Evolutionary conservation across 2,888 invertebrate genomes (phyloP), one percentile per base, ranked within the genome.

Genomic region (Sphinx pinastri): DNA sequence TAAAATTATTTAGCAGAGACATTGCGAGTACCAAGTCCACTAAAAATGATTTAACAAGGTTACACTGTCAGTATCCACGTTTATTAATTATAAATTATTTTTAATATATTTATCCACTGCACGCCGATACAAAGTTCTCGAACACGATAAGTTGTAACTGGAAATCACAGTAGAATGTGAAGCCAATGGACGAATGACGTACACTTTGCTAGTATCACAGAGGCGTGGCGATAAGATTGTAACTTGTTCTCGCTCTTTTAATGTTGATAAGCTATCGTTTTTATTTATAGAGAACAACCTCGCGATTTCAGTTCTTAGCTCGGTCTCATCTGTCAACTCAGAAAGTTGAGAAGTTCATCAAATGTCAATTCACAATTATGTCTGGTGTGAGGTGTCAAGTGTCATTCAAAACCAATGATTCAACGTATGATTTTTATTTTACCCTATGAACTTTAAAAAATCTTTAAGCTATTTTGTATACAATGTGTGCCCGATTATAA

Each of bases 1-100:
- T 88, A 72, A 93, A 93, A 73, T 93, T 93, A 76, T 92, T 93
- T 51, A 93, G 75, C 78, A 91, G 88, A 73, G 93, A 93, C 92
- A 93, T 93, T 67, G 72, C 71, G 74, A 68, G 73, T 76, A 72
- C 71, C 66, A 72, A 75, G 63, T 73, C 68, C 79, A 75, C 69
- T 63, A 52, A 67, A 74, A 73, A 71, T 60, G 70, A 75, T 19
- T 45, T n/a, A 38, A 16, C n/a, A n/a, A 76, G 73, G 74, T 81
- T 80, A 76, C 77, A 77, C 75, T 78, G 52, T 49, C 59, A 51
- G 16, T 51, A 68, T 59, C 47, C 49, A 63, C 13, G 63, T 49
- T 63, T 63, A 47, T 6, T 60, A n/a, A 10, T 60, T 45, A 47
- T 12, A 13, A 19, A 8, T 13, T 12, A 47, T 19, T 13, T 19